Base-by-base conservation (phyloP, 2,888 invertebrate species). In the Cylloceria caligata region DNA sequence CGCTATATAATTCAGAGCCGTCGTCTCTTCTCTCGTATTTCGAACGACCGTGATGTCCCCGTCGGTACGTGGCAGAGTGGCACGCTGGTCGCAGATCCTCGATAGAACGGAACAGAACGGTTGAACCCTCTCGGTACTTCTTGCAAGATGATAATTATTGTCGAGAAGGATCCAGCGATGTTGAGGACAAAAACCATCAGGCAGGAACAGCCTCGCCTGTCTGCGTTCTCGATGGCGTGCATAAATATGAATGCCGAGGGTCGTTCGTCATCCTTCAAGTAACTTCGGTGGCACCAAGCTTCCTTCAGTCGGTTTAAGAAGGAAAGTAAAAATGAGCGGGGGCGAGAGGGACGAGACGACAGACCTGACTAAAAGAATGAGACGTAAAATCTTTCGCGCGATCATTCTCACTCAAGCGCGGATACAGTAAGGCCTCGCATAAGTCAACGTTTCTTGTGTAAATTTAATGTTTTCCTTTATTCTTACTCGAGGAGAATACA, bases 201-300 rank as follows among this genome's bases (percentile, higher is more conserved):
- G 68, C 65, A 24, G 57, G 52, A 74, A 69, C 64, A 83, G 69
- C 42, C 72, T 71, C 67, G 45, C 36, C 45, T 64, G 39, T 73
- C 71, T 47, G 19, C 36, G 49, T 69, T 27, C 30, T 27, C 60
- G 69, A 71, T 65, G 71, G 72, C 69, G 73, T 42, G 75, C 79
- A 84, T 77, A 84, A 80, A 80, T 79, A 81, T 81, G 81, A 80
- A 81, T 81, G 72, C 76, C 79, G 47, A 79, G 47, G 74, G 71
- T 84, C 84, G 83, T 84, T 83, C 77, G 79, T 83, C 84, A 84
- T 83, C 47, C 80, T 81, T 69, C 67, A 78, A 64, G 79, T 24
- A 71, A 60, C 75, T 74, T 47, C 42, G 60, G 49, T 80, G 67
- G 71, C 62, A 76, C 30, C 45, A 62, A 60, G 60, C 72, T 73